Conservation (phyloP, 2,797 vertebrate species). For the Lepidocolaptes lacrymiger region DNA sequence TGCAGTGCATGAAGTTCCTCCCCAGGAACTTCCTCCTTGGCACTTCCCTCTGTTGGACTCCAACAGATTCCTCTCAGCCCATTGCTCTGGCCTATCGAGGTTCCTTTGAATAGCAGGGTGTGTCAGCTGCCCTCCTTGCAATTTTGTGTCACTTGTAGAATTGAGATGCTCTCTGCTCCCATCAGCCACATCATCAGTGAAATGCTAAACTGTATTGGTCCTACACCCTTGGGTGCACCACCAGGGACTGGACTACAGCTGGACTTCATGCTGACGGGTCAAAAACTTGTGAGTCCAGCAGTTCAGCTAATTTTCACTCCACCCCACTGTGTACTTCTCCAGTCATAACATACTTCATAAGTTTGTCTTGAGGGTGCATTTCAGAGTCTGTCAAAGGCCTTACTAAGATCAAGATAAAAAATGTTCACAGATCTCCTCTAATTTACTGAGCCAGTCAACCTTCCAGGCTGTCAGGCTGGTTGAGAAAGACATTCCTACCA, state of each 20-base stretch:
- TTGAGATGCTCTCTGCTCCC: background rate
- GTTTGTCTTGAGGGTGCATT: background rate
- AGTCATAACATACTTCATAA: background rate
- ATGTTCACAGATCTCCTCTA: background rate
- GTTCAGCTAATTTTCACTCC: background rate
- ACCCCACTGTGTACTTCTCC: background rate
- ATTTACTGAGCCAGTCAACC: background rate
- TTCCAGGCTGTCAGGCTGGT: background rate
- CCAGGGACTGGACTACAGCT: background rate
- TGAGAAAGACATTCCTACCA: background rate
- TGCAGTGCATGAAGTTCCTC: background rate
- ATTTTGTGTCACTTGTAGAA: background rate
- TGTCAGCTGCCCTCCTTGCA: background rate
- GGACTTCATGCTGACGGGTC: background rate
- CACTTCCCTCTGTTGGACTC: background rate
- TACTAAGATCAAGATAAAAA: background rate
- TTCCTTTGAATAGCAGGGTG: background rate
- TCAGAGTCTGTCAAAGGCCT: background rate
- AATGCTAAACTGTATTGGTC: background rate
- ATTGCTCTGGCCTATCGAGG: background rate
- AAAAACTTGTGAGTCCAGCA: background rate
- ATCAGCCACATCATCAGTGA: background rate
- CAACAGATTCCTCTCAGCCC: background rate
- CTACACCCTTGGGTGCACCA: too few species aligned
- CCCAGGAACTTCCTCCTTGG: background rate